Conservation (phyloP, 2,888 invertebrate genomes). For the Timandra comae region DNA sequence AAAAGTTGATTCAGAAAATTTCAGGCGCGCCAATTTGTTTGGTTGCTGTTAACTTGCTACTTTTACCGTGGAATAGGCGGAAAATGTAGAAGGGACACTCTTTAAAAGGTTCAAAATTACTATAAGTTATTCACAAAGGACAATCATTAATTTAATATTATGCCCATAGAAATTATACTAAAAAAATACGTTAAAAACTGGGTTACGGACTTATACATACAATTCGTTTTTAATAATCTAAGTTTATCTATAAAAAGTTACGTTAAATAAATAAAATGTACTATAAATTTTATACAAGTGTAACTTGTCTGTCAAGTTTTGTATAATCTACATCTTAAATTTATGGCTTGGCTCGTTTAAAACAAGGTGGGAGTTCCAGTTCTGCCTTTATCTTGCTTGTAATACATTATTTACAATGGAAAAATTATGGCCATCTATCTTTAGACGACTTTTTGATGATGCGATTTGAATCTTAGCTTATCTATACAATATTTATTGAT, state of each 20-base stretch:
- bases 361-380: conserved; percentile 40
- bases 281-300: conserved; percentile 20
- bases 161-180: no score
- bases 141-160: no score
- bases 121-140: no score
- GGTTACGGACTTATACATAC: no score
- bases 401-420: conserved; percentile 46
- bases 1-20: conserved; percentile 47
- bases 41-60: conserved; percentile 33
- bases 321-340: conserved; percentile 27
- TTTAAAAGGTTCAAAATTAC: no score
- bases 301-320: conserved; percentile 1
- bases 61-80: conserved; percentile 8
- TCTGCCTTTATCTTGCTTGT: conserved; percentile 40
- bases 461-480: conserved; percentile 12
- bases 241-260: no score
- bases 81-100: not conserved
- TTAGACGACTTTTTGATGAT: conserved; percentile 31
- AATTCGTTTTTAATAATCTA: no score
- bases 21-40: conserved; percentile 44
- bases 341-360: conserved; percentile 39
- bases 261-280: no score
- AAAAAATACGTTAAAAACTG: no score
- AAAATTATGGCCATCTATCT: conserved; percentile 44
- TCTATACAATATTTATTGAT: conserved; percentile 21